Conservation (phyloP, 2,113 vertebrate genomes). For the Cichladusa arquata region DNA sequence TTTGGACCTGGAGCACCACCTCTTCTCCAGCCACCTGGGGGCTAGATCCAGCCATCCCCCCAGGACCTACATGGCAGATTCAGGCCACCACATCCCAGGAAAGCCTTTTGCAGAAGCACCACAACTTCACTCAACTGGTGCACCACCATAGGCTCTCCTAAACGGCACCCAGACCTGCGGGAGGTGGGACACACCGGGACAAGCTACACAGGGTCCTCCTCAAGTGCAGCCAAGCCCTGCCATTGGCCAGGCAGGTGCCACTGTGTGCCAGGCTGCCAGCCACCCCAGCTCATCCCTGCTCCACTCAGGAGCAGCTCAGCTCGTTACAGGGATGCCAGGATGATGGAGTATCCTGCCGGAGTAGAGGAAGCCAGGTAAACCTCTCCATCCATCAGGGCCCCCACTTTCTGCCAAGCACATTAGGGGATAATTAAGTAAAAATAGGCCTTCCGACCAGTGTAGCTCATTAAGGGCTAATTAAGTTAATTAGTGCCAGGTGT, state of each 20-base stretch:
- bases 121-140: rapidly evolving
- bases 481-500: conserved; percentile 84
- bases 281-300: background rate
- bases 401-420: conserved; percentile 70
- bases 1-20: background rate
- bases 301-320: background rate
- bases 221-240: background rate
- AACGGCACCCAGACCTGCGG: background rate
- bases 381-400: conserved; percentile 59
- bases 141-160: background rate
- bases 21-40: background rate
- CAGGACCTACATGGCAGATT: rapidly evolving
- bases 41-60: background rate
- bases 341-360: conserved; percentile 29
- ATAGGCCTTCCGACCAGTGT: conserved; percentile 79
- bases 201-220: background rate
- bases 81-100: background rate
- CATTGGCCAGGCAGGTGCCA: background rate
- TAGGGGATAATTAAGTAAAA: conserved; percentile 83
- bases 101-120: background rate
- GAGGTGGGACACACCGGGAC: background rate
- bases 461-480: conserved; percentile 82
- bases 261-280: background rate
- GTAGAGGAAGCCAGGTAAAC: conserved; percentile 51
- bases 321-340: background rate